Evolutionary conservation across 1,140 invertebrate species (phyloP).

Genomic region (Bactericera cockerelli): DNA sequence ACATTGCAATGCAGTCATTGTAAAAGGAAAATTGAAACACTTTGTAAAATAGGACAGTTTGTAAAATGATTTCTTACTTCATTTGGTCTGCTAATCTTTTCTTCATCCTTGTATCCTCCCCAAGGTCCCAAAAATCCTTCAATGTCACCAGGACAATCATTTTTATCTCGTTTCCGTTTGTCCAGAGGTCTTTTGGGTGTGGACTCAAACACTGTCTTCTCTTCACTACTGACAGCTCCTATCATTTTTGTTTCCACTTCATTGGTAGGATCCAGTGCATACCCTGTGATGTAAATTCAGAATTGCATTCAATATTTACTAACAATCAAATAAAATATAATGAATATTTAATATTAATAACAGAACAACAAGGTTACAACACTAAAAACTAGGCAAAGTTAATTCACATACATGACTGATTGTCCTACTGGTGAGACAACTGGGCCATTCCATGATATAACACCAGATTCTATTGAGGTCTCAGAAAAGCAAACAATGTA

Average conservation of each 20-base stretch:
- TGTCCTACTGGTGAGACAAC: too few species aligned
- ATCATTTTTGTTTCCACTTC: slow-evolving; percentile 39
- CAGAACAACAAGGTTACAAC: too few species aligned
- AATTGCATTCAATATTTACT: too few species aligned
- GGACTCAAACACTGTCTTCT: slow-evolving; percentile 77
- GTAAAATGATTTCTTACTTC: slow-evolving; percentile 34
- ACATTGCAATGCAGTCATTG: background rate
- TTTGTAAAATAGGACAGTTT: background rate
- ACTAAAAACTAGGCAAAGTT: too few species aligned
- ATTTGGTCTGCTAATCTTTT: slow-evolving; percentile 68
- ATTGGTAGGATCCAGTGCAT: slow-evolving; percentile 84
- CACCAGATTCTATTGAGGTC: too few species aligned
- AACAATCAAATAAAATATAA: too few species aligned
- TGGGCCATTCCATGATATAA: too few species aligned
- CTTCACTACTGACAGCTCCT: slow-evolving; percentile 47
- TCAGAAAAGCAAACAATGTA: too few species aligned
- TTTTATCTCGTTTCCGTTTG: slow-evolving; percentile 80
- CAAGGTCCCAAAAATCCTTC: slow-evolving; percentile 94
- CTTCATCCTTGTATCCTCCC: slow-evolving; percentile 87
- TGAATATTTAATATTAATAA: too few species aligned
- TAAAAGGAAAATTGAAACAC: background rate
- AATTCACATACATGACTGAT: too few species aligned
- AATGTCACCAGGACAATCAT: slow-evolving; percentile 81
- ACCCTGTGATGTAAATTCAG: too few species aligned
- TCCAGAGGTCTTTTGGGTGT: slow-evolving; percentile 53